Evolutionary conservation across 1,140 invertebrate species (phyloP).

Genomic region (Dinoponera quadriceps): DNA sequence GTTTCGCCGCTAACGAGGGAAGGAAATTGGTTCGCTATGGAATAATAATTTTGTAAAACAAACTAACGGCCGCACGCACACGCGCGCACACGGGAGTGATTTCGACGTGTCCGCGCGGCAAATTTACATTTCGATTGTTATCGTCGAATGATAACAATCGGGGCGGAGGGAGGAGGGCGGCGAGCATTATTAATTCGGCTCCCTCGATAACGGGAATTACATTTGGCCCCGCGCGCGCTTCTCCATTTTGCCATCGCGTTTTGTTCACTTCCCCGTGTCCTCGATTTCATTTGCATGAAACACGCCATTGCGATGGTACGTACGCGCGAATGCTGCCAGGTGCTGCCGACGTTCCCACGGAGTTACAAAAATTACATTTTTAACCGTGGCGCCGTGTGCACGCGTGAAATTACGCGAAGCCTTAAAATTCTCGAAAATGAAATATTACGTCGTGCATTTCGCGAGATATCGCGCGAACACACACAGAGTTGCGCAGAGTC

Average conservation of each 20-base stretch:
- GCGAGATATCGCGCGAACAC: neutral
- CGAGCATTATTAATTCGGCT: constrained; percentile 52
- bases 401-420: constrained; percentile 7
- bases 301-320: constrained; percentile 33
- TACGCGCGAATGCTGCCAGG: constrained; percentile 4
- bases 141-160: constrained; percentile 41
- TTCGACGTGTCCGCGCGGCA: constrained; percentile 13
- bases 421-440: neutral
- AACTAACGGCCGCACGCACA: neutral
- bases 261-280: constrained; percentile 40
- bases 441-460: neutral
- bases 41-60: constrained; percentile 51
- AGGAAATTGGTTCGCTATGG: neutral
- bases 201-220: constrained; percentile 50
- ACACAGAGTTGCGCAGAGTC: too few species aligned
- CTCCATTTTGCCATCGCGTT: constrained; percentile 49
- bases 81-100: neutral
- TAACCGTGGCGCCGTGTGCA: constrained; percentile 11
- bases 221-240: constrained; percentile 35
- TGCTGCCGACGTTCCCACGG: constrained; percentile 29
- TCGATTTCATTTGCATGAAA: constrained; percentile 61
- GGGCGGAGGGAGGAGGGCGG: neutral
- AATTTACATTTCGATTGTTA: constrained; percentile 59
- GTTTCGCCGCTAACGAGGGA: neutral
- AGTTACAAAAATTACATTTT: constrained; percentile 47